Base-by-base conservation (phyloP, 2,888 invertebrate genomes). In the Phaedon cochleariae region DNA sequence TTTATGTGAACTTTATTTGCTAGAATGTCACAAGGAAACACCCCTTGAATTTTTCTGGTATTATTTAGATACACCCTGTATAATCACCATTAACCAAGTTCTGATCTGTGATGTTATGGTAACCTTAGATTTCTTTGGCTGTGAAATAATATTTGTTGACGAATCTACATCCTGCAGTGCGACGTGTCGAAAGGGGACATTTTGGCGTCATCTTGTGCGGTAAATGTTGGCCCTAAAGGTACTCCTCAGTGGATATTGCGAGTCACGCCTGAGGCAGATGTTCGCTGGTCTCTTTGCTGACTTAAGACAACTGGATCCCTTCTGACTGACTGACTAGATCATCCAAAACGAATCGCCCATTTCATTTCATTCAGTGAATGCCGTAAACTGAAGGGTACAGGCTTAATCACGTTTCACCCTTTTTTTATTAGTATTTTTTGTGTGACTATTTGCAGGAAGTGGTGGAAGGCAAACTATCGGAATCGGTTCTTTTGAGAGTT, bases 231-330 rank as follows among this genome's bases (percentile, higher is more conserved):
- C 15, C 31, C 31, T 34, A 10, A 34, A 34, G 15, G 41, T 41
- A 41, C 41, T 41, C 15, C 1, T 15, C 6, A 41, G 15, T 41
- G 77, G 69, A 76, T 77, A 80, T 80, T 79, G 79, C 81, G 78
- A 81, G 81, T 81, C 80, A 81, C 80, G 80, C 75, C 74, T 70
- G 73, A 67, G 75, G 78, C 81, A 81, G 80, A 81, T 81, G 81
- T 78, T 77, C 77, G 67, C 65, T 67, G 65, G 64, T 65, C 71
- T 76, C 74, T 78, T 76, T 78, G 74, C 75, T 70, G 72, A 75
- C 70, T 72, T 71, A 72, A 79, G 74, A 78, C 77, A 78, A 79
- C 75, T 77, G 76, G 75, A 75, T 62, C 59, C 64, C 59, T 67
- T 49, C 59, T 45, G 55, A 53, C 58, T 59, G 52, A 54, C 45